phyloP scores from a whole-genome alignment of 2,113 vertebrate species.

The Halcyon malimbica region DNA sequence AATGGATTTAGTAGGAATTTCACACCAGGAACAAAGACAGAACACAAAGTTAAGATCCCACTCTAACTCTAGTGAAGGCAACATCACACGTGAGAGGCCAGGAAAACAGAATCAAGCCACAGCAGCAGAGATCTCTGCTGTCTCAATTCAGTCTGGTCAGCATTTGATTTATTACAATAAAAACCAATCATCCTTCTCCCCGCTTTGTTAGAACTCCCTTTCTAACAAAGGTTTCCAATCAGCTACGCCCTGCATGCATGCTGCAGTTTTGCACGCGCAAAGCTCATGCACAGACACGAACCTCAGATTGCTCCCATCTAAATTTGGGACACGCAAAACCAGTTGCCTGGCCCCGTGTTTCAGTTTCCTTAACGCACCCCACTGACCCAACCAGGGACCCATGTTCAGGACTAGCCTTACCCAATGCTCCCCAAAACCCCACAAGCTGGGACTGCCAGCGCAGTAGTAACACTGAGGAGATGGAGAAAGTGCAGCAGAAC shows the following conservation, averaged over 20 bases:
- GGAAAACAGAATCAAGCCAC: background rate
- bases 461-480: background rate
- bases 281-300: accelerated
- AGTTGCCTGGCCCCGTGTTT: background rate
- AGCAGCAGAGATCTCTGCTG: background rate
- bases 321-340: background rate
- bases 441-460: background rate
- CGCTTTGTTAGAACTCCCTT: background rate
- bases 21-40: background rate
- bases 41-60: background rate
- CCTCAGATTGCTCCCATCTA: accelerated
- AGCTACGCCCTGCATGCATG: accelerated
- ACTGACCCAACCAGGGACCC: accelerated
- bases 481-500: background rate
- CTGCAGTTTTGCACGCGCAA: background rate
- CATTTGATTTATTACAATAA: background rate
- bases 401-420: accelerated
- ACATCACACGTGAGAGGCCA: background rate
- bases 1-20: background rate
- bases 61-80: accelerated
- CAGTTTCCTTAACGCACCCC: background rate
- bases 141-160: background rate
- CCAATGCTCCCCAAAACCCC: accelerated
- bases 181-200: background rate
- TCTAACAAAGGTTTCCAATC: background rate